Evolutionary conservation across 2,797 vertebrate genomes (phyloP).

Genomic region (Crypturellus tataupa): DNA sequence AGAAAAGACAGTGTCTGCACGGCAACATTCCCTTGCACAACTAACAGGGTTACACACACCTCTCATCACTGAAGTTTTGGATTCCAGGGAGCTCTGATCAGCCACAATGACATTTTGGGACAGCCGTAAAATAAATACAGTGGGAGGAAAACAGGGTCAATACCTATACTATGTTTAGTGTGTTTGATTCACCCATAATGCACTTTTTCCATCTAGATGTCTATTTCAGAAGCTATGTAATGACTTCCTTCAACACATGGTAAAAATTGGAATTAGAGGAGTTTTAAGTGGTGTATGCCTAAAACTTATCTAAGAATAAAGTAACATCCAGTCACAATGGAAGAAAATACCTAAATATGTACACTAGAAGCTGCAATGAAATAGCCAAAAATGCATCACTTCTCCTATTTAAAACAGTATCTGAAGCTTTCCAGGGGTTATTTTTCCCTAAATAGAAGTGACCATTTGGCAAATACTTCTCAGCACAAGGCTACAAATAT

Average conservation of each 20-base stretch:
- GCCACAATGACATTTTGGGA: neutral
- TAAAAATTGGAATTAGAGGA: slow-evolving; percentile 14
- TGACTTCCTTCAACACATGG: slow-evolving; percentile 50
- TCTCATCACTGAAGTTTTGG: neutral
- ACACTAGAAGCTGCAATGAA: neutral
- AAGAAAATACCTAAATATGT: neutral
- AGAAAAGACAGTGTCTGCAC: neutral
- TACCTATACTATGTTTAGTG: neutral
- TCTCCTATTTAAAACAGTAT: neutral
- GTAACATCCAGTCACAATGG: slow-evolving; percentile 7
- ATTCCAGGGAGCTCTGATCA: neutral
- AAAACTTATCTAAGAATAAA: slow-evolving; percentile 35
- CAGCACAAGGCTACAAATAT: neutral
- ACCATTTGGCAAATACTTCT: neutral
- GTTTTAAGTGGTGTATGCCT: slow-evolving; percentile 1
- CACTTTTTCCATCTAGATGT: neutral
- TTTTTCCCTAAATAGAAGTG: neutral
- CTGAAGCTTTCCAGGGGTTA: neutral
- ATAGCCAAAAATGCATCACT: neutral
- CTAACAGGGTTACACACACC: neutral
- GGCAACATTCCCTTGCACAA: neutral
- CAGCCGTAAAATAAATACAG: neutral
- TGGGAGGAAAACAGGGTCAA: neutral
- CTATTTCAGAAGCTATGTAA: neutral
- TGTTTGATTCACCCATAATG: neutral